Evolutionary conservation across 2,888 invertebrate species (phyloP).

Genomic region (Arrhopalites spinosus): DNA sequence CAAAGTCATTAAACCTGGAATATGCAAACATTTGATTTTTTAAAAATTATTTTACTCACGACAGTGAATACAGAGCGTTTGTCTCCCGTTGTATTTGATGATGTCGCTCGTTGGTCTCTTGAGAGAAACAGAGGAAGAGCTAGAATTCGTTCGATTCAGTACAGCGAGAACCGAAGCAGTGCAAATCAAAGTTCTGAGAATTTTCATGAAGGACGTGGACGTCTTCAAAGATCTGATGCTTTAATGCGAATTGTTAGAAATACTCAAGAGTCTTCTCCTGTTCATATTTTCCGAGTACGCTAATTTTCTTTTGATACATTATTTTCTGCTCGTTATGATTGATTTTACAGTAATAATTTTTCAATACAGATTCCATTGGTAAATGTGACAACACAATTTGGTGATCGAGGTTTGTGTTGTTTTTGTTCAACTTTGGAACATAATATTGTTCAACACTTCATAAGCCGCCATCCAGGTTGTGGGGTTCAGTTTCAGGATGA

Average conservation of each 20-base stretch:
- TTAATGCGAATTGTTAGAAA: constrained; percentile 44
- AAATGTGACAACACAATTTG: constrained; percentile 48
- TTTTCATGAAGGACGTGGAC: constrained; percentile 39
- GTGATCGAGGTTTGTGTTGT: constrained; percentile 53
- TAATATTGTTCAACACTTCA: constrained; percentile 59
- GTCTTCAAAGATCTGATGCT: constrained; percentile 37
- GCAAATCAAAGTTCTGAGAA: constrained; percentile 37
- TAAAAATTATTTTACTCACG: no score
- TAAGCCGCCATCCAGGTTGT: constrained; percentile 65
- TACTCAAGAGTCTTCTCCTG: constrained; percentile 18
- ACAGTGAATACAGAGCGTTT: constrained; percentile 15
- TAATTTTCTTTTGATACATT: neutral
- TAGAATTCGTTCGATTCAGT: constrained; percentile 23
- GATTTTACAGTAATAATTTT: neutral
- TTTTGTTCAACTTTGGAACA: constrained; percentile 53
- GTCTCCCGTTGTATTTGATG: constrained; percentile 25
- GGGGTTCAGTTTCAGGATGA: constrained; percentile 62
- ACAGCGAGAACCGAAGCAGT: constrained; percentile 35
- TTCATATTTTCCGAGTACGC: constrained; percentile 22
- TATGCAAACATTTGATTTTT: neutral
- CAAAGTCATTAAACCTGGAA: no score
- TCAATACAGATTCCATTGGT: constrained; percentile 47
- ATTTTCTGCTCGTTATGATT: neutral
- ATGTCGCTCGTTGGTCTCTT: constrained; percentile 25
- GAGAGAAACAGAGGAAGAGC: constrained; percentile 30